phyloP scores from a whole-genome alignment of 2,888 invertebrate genomes.

The Noctuana brunneofusca region DNA sequence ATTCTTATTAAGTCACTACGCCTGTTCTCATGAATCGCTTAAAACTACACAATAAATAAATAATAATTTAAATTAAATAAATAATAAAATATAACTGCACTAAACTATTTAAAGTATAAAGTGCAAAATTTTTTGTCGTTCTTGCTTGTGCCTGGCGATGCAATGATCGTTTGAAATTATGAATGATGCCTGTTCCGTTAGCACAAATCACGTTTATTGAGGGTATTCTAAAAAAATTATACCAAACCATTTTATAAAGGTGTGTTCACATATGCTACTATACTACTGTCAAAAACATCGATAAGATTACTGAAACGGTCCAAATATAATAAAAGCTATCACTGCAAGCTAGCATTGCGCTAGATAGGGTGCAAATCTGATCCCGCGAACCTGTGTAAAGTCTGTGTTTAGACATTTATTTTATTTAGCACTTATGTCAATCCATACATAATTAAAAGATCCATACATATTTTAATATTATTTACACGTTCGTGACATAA shows the following conservation, averaged over 20 bases:
- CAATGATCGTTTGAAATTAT: constrained; percentile 59
- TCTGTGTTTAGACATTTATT: too few species aligned
- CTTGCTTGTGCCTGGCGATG: constrained; percentile 59
- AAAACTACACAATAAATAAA: constrained; percentile 44
- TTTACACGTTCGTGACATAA: too few species aligned
- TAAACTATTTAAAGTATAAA: constrained; percentile 42
- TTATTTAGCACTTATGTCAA: too few species aligned
- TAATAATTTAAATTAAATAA: constrained; percentile 32
- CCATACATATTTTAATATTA: too few species aligned
- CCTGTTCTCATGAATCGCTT: constrained; percentile 51
- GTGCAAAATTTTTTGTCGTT: constrained; percentile 47
- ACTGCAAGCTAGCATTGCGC: too few species aligned
- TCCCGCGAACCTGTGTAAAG: too few species aligned
- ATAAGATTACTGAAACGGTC: too few species aligned
- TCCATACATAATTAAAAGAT: too few species aligned
- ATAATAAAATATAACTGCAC: constrained; percentile 29
- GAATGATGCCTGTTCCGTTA: constrained; percentile 36
- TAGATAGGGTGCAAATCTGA: too few species aligned
- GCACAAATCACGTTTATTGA: constrained; percentile 30
- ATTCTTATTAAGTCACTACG: constrained; percentile 52
- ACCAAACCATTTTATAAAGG: constrained; percentile 29
- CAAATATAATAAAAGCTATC: too few species aligned
- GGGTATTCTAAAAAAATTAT: constrained; percentile 39
- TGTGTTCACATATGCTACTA: neutral
- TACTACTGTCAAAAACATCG: too few species aligned